These are phyloP conservation scores for Nothocercus nigrocapillus DNA, from an alignment of 2,113 vertebrate genomes.

Conservation along the genomic window DNA sequence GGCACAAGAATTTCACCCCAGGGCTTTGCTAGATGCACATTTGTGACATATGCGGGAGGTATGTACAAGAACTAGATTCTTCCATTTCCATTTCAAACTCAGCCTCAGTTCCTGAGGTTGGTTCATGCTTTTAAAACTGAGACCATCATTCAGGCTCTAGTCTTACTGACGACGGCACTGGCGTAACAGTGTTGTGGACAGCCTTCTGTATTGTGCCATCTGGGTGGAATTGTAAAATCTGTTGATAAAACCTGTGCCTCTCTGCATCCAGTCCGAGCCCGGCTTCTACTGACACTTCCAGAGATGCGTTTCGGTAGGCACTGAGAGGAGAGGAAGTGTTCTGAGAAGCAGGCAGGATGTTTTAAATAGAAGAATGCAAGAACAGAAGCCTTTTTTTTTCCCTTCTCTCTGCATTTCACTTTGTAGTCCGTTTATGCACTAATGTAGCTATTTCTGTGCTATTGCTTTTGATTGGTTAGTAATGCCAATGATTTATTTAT, in stretches of 20 bases:
- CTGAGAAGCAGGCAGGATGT: neutral
- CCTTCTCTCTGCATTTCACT: neutral
- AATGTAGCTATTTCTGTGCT: neutral
- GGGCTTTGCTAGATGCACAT: neutral
- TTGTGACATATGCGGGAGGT: neutral
- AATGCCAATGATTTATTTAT: neutral
- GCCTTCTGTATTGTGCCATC: neutral
- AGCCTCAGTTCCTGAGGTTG: neutral
- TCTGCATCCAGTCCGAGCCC: neutral
- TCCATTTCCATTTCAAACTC: neutral
- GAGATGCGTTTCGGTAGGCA: neutral
- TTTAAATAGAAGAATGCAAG: neutral
- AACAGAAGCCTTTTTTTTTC: neutral
- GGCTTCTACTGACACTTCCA: neutral
- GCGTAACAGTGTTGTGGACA: neutral
- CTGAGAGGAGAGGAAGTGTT: neutral
- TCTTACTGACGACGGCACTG: neutral
- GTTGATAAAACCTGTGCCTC: neutral
- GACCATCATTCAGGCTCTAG: neutral
- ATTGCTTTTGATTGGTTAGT: neutral
- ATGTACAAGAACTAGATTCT: neutral
- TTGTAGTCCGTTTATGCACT: neutral
- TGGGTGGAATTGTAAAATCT: neutral
- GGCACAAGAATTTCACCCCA: neutral
- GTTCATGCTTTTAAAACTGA: neutral